phyloP scores from a whole-genome alignment of 2,797 vertebrate genomes.

The Enteromius unitaeniatus region DNA sequence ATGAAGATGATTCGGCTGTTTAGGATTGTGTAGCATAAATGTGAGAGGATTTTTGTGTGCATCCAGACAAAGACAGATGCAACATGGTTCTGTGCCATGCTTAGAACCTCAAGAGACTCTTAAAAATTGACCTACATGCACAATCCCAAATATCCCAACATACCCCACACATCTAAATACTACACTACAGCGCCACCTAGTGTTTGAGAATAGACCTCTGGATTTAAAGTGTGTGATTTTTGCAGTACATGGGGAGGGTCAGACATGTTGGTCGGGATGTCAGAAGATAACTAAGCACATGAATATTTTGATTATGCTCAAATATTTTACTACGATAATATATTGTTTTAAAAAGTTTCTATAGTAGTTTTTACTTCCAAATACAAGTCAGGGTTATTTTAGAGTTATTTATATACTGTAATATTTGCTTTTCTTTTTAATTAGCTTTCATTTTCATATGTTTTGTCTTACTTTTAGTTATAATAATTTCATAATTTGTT shows the following conservation, averaged over 20 bases:
- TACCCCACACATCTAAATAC: background rate
- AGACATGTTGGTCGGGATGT: background rate
- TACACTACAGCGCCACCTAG: constrained; percentile 17
- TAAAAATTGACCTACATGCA: constrained; percentile 31
- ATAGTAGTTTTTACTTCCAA: background rate
- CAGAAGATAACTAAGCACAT: background rate
- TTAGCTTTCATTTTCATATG: background rate
- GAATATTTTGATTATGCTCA: background rate
- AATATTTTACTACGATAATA: background rate
- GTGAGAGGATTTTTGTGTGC: background rate
- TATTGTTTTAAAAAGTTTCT: background rate
- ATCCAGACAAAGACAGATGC: constrained; percentile 18
- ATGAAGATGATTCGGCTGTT: background rate
- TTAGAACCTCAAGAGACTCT: constrained; percentile 13
- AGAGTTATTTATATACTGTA: background rate
- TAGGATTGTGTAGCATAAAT: constrained; percentile 19
- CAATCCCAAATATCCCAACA: background rate
- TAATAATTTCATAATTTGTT: background rate
- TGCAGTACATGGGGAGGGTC: too few relatives aligned
- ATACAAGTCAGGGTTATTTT: background rate
- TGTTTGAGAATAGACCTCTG: background rate
- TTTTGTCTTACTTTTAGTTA: background rate
- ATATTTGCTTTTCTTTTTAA: background rate
- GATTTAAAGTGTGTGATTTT: background rate
- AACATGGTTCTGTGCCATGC: background rate